These are phyloP conservation scores for Uria lomvia DNA, from an alignment of 2,113 vertebrate genomes.

Conservation along the genomic window DNA sequence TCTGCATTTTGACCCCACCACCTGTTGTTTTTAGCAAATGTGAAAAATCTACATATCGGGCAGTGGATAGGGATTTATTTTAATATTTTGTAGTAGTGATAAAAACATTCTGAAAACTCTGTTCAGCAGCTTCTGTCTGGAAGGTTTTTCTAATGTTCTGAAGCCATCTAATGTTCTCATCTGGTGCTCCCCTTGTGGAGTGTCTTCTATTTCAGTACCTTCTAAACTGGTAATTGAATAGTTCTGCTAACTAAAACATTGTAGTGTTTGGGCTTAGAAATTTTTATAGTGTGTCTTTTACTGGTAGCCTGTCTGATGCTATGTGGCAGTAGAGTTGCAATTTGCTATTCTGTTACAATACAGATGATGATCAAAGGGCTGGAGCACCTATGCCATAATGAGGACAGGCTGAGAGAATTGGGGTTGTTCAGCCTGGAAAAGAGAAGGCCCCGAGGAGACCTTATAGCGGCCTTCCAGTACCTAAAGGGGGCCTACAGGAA, in stretches of 20 bases:
- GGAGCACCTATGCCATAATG: too few relatives aligned
- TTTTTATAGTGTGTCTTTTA: not conserved
- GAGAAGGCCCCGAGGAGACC: too few relatives aligned
- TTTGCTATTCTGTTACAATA: not conserved
- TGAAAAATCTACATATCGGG: not conserved
- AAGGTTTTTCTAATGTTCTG: not conserved
- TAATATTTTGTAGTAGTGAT: not conserved
- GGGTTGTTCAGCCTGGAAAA: too few relatives aligned
- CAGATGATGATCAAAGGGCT: not conserved
- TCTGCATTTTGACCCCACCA: slow-evolving; percentile 20
- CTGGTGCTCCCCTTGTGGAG: not conserved
- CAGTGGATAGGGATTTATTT: not conserved
- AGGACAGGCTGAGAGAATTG: too few relatives aligned
- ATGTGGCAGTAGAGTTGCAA: not conserved
- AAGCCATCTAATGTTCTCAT: not conserved
- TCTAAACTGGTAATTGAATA: not conserved
- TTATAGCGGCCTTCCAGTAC: too few relatives aligned
- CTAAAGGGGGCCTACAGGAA: too few relatives aligned
- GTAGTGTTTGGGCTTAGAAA: not conserved
- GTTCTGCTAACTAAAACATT: not conserved
- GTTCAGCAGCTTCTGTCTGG: not conserved
- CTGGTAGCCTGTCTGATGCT: not conserved
- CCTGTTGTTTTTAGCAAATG: slow-evolving; percentile 32
- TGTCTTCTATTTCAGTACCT: not conserved
- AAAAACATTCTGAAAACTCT: not conserved